Base-by-base conservation (phyloP, 1,140 invertebrate genomes). In the Lepidurus packardi region DNA sequence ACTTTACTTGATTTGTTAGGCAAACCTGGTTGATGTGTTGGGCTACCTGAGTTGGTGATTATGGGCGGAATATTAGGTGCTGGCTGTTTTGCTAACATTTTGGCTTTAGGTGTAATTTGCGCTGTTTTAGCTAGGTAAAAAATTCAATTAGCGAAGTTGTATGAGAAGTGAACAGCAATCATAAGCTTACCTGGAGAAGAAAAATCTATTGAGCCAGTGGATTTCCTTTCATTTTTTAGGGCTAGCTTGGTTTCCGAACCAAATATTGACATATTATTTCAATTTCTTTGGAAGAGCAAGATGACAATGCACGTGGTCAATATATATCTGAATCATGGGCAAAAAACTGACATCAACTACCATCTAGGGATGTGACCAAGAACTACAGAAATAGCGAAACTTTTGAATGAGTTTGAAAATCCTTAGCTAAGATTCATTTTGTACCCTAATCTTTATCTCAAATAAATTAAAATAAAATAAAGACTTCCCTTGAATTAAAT, bases 191-290 rank as follows among this genome's bases (percentile, higher is more conserved):
- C 53, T 16, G 53, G 53, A 1, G 53, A 65, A 65, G 53, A 65
- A 65, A 65, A 65, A 1, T n/a, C 53, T 65, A 65, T 21, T 1
- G 21, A 7, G 53, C 4, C 53, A 65, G 16, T 21, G 16, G 53
- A 65, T 7, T 65, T 65, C 53, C 21, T 65, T 3, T 4, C 21
- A 9, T 16, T 65, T n/a, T 65, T 65, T 11, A 65, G 13, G 8
- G 53, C 53, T 65, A 65, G 53, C 53, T 65, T 65, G 53, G 53
- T 65, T 65, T 65, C 53, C 16, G 53, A 65, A 65, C 53, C 53
- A 21, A 65, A 65, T 65, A 65, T 65, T 11, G 53, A 65, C 53
- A 65, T 65, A n/a, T 65, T 65, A n/a, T 7, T 21, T 7, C 53
- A n/a, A 21, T 65, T 65, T 65, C 53, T 47, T 47, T 21, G 8